Evolutionary conservation across 2,113 vertebrate genomes (phyloP).

Genomic region (Chaenogobius annularis): DNA sequence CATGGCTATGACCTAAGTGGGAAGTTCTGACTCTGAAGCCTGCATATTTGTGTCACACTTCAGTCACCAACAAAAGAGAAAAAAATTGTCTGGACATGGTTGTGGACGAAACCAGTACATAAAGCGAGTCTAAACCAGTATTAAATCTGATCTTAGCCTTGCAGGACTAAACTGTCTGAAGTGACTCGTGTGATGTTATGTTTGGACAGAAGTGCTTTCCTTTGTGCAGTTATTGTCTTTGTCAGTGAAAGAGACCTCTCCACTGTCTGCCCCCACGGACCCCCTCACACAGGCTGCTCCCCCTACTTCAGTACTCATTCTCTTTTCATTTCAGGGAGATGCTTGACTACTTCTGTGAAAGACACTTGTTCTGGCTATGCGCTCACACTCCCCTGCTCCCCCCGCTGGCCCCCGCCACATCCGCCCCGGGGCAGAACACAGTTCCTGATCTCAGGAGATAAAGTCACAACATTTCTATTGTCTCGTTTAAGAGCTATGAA

Average conservation of each 20-base stretch:
- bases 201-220: constrained; percentile 3
- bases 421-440: constrained; percentile 15
- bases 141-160: neutral
- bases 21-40: no score
- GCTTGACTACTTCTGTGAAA: constrained; percentile 73
- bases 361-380: constrained; percentile 74
- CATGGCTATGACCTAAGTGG: no score
- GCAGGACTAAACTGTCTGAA: neutral
- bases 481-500: neutral
- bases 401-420: neutral
- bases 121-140: neutral
- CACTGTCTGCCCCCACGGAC: neutral
- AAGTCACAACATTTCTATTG: neutral
- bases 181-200: constrained; percentile 6
- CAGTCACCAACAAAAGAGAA: no score
- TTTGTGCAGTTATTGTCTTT: constrained; percentile 6
- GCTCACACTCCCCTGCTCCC: neutral
- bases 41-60: no score
- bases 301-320: neutral
- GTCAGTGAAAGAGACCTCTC: neutral
- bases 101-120: no score
- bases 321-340: constrained; percentile 21
- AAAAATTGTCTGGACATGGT: no score
- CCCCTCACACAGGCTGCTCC: neutral
- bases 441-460: neutral